These are phyloP conservation scores for Strix aluco DNA, from an alignment of 2,113 vertebrate genomes.

Conservation along the genomic window DNA sequence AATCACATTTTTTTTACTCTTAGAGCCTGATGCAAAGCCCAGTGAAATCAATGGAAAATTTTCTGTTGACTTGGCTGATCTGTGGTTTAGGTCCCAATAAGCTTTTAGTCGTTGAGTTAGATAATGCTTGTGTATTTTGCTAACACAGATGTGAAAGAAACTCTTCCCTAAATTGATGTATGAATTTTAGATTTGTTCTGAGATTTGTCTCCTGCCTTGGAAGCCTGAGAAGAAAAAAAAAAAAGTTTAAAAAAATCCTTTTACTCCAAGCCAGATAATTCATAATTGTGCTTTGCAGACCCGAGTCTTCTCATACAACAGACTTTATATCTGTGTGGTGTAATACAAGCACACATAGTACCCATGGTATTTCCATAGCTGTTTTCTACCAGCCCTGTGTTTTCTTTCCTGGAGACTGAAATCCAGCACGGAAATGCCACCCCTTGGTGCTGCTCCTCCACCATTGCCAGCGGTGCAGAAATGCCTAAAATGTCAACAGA, in stretches of 20 bases:
- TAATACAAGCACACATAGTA: background rate
- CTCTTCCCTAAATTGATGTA: background rate
- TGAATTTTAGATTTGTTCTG: background rate
- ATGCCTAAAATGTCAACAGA: background rate
- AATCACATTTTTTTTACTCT: background rate
- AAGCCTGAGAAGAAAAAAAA: background rate
- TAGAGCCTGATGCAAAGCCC: background rate
- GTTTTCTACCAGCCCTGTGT: background rate
- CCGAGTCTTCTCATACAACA: background rate
- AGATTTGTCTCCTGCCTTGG: background rate
- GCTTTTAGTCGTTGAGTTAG: background rate
- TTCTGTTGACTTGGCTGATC: background rate
- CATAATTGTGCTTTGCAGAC: background rate
- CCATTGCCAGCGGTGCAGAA: background rate
- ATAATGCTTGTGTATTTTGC: background rate
- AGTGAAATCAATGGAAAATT: background rate
- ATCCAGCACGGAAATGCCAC: background rate
- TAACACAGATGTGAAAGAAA: background rate
- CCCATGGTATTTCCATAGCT: background rate
- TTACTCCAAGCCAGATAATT: background rate
- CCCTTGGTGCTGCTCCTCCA: background rate
- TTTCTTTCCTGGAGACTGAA: background rate
- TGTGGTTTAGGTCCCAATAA: background rate
- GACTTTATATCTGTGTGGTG: background rate
- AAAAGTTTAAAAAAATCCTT: background rate